Base-by-base conservation (phyloP, 2,797 vertebrate genomes). In the Premnoplex brunnescens region DNA sequence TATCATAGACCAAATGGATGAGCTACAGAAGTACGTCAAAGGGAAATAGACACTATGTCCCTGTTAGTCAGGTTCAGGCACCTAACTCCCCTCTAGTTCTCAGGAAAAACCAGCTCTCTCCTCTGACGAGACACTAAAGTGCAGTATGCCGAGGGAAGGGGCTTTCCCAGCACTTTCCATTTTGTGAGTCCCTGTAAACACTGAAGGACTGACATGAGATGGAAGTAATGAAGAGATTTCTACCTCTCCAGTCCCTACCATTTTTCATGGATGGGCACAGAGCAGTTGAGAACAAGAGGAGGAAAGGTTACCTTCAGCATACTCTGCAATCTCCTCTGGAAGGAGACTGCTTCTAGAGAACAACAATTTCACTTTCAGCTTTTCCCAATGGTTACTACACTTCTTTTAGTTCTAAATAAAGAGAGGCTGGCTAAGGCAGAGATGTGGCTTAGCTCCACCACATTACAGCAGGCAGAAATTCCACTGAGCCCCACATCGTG, bases 181-280 rank as follows among this genome's bases (percentile, higher is more conserved):
- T 68, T 74, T 56, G 37, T 27, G 23, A 73, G 9, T 24, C 24
- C 26, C 48, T 7, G 0, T 2, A 41, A 54, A 63, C 2, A 10
- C 7, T 5, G 20, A 77, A 34, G 28, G 4, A 44, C 3, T 44
- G 44, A 67, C 0, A 0, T 12, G 9, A 91, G 21, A 46, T 21
- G 26, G 28, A 69, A 69, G 27, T 2, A 59, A 16, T 44, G 22
- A n/a, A 60, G 22, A 60, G 28, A n/a, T 58, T 69, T 8, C 6
- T 30, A 55, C 26, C 24, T 71, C 27, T 16, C 16, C 17, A 8
- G 8, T 8, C 1, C 0, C n/a, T 39, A 62, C 14, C 7, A 7
- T 23, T 73, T 68, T 34, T 60, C 10, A 7, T 69, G n/a, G 63
- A 52, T 7, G 8, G 26, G 14, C 1, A 1, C 46, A 22, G 32